Base-by-base conservation (phyloP, 1,140 invertebrate genomes). In the Nebria ingens region DNA sequence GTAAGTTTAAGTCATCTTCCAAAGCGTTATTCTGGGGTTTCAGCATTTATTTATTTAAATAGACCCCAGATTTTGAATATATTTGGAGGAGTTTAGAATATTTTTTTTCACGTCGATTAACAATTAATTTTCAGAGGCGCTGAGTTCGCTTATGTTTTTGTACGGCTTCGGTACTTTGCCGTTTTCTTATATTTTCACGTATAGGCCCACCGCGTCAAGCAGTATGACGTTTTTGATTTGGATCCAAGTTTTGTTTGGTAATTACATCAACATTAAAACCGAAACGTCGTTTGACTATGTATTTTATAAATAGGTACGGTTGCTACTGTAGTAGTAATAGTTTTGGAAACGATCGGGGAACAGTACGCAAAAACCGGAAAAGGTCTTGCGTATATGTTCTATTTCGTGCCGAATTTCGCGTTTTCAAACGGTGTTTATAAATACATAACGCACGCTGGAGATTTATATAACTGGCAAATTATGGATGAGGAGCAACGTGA, bases 181-280 rank as follows among this genome's bases (percentile, higher is more conserved):
- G 19, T 64, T 61, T 23, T 51, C 61, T 0, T 69, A 67, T 54
- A 20, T 69, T 34, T 68, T 69, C 50, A 62, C 58, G 40, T 60
- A 63, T 40, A 65, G 59, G 40, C 65, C 62, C 51, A 63, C 62
- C 17, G 58, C 61, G 17, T 60, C 64, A 1, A 55, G 60, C 19
- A 64, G 58, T 17, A 64, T 63, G 40, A 60, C 62, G 1, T 6
- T 60, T 2, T 61, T 68, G 21, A 55, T 65, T 17, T 66, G 62
- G 15, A n/a, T 57, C 12, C 62, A 61, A 9, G 55, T 69, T 12
- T 63, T 68, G 52, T 55, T 58, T 42, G 65, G 67, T n/a, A 45
- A 45, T 4, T 45, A 11, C 25, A 29, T 29, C n/a, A n/a, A n/a
- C n/a, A n/a, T n/a, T 34, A 34, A 34, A 34, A 34, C 25, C 25